Percentiles rank a stretch among this genome's conserved stretches.
Evolutionary conservation across 2,888 invertebrate genomes (phyloP).

Genomic region (Hermaeophaga mercurialis): DNA sequence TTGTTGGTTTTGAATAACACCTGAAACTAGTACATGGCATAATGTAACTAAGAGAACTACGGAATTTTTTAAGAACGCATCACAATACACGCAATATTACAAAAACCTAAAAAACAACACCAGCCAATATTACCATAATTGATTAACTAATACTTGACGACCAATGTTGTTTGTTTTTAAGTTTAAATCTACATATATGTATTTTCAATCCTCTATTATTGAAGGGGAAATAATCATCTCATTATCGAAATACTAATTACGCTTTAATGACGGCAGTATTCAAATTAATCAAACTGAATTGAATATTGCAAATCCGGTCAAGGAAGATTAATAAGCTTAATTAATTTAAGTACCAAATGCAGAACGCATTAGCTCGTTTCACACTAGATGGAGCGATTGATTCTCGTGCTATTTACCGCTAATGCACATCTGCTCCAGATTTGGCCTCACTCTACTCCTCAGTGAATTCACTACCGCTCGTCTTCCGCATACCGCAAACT

Average conservation of each 20-base stretch:
- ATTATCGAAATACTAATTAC: conserved; percentile 1
- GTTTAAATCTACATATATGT: too few relatives aligned
- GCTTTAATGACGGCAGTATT: background rate
- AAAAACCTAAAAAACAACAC: too few relatives aligned
- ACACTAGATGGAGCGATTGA: conserved; percentile 32
- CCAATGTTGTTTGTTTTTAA: too few relatives aligned
- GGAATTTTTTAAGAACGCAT: too few relatives aligned
- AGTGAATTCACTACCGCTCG: background rate
- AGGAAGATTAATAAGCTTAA: conserved; percentile 24
- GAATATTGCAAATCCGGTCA: conserved; percentile 12
- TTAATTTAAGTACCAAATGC: conserved; percentile 20
- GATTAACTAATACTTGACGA: too few relatives aligned
- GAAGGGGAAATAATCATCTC: conserved; percentile 9
- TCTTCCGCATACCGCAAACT: conserved; percentile 9
- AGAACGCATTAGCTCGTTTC: conserved; percentile 29
- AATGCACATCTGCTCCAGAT: conserved; percentile 30
- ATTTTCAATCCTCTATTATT: too few relatives aligned
- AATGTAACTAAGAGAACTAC: too few relatives aligned
- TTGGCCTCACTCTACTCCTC: background rate
- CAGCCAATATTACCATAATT: too few relatives aligned
- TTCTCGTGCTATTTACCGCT: conserved; percentile 28
- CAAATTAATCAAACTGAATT: conserved; percentile 2
- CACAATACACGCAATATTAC: too few relatives aligned
- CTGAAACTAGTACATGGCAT: too few relatives aligned
- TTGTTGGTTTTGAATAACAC: too few relatives aligned